Evolutionary conservation across 2,797 vertebrate species (phyloP).

Genomic region (Channa striata): DNA sequence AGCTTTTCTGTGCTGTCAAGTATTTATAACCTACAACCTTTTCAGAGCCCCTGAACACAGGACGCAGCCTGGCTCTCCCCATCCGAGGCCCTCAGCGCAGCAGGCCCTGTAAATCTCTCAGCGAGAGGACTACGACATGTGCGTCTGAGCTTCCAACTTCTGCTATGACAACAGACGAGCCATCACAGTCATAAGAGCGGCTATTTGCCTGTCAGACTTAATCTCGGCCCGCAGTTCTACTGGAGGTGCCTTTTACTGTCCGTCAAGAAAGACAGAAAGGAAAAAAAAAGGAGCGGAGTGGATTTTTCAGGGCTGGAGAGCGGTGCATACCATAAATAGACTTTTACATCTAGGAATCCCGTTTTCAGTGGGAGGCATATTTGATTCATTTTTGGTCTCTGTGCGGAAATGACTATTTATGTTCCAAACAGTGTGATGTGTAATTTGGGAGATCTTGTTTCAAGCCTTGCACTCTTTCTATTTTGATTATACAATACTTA

Average conservation of each 20-base stretch:
- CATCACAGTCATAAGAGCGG: constrained; percentile 61
- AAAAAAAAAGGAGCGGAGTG: constrained; percentile 32
- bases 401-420: constrained; percentile 79
- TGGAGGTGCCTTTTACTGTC: constrained; percentile 70
- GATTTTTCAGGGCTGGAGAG: constrained; percentile 73
- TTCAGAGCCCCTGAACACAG: constrained; percentile 67
- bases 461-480: constrained; percentile 62
- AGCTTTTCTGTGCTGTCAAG: constrained; percentile 77
- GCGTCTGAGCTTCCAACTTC: constrained; percentile 41
- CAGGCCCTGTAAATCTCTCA: constrained; percentile 72
- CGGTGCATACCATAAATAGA: constrained; percentile 78
- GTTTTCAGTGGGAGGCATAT: constrained; percentile 76
- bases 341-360: constrained; percentile 74
- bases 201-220: constrained; percentile 78
- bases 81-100: constrained; percentile 52
- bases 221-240: constrained; percentile 65
- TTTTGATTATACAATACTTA: constrained; percentile 71
- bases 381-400: constrained; percentile 51
- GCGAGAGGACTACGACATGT: constrained; percentile 23
- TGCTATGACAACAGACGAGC: constrained; percentile 71
- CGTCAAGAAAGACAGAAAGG: constrained; percentile 49
- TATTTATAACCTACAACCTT: constrained; percentile 83
- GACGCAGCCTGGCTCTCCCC: constrained; percentile 46
- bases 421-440: constrained; percentile 71
- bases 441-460: constrained; percentile 77